Evolutionary conservation across 2,888 invertebrate genomes (phyloP).

Genomic region (Thymelicus lineola): DNA sequence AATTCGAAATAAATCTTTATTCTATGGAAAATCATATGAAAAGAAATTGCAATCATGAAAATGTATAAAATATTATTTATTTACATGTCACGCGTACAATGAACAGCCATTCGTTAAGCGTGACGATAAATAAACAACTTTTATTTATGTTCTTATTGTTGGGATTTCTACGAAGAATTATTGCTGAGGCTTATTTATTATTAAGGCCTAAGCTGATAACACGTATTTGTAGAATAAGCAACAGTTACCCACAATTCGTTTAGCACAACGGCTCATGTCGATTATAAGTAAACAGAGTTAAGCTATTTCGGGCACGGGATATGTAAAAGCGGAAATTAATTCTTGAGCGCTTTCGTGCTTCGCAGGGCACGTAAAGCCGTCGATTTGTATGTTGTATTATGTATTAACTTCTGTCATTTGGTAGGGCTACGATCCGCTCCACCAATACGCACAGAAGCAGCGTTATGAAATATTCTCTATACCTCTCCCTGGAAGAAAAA

Average conservation of each 20-base stretch:
- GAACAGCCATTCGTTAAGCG: constrained; percentile 42
- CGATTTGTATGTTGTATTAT: no score
- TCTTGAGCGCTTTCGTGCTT: no score
- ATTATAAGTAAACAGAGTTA: no score
- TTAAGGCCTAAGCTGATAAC: constrained; percentile 34
- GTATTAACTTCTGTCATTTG: no score
- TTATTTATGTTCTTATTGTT: constrained; percentile 45
- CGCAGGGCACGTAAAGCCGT: no score
- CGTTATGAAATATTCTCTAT: no score
- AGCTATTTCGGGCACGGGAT: no score
- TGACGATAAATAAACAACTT: constrained; percentile 42
- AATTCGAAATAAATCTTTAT: not conserved
- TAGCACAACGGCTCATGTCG: no score
- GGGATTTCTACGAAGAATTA: constrained; percentile 40
- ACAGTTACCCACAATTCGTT: not conserved
- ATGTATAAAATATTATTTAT: constrained; percentile 40
- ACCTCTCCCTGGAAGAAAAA: no score
- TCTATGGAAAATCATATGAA: not conserved
- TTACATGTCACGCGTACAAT: constrained; percentile 17
- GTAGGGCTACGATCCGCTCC: no score
- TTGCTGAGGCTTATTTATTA: constrained; percentile 41
- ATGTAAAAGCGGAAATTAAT: no score
- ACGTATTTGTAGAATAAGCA: constrained; percentile 33
- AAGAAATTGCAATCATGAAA: not conserved
- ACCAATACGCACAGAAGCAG: no score